Base-by-base conservation (phyloP, 1,140 invertebrate genomes). In the Tribolium castaneum region DNA sequence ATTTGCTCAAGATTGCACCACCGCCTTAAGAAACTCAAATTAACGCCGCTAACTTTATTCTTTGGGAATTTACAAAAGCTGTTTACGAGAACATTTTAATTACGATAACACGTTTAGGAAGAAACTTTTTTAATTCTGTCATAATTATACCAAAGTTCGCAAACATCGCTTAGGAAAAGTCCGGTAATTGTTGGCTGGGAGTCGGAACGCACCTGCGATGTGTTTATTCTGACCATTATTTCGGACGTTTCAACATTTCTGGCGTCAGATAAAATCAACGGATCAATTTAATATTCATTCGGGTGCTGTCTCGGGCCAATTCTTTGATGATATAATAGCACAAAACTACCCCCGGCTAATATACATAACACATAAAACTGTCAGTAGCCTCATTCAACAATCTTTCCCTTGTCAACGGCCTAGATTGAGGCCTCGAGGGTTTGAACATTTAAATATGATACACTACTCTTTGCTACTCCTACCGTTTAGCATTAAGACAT, bases 361-460 rank as follows among this genome's bases (percentile, higher is more conserved):
- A 66, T 66, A 66, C 59, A 66, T 66, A 66, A 66, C 59, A 66
- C 30, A 66, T 66, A 66, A 66, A 66, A 66, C 59, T 66, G 59
- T 66, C 59, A 66, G 59, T 34, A 35, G 14, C 3, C 30, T 30
- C 30, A 39, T 66, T 66, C 59, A 66, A n/a, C n/a, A 35, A 30
- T 66, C 30, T 66, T 22, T 25, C 59, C 59, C 59, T 66, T 66
- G 59, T 66, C 59, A 66, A 35, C 59, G 30, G 14, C 7, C 25
- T 66, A 66, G 59, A 34, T 66, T 35, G 14, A 2, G n/a, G 59
- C 59, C 59, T 66, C 13, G 59, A 35, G 59, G 22, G 9, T 16
- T 66, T n/a, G 34, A 35, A 35, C 59, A 66, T 35, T 66, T 66
- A 35, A 45, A 13, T 66, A 66, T 35, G 30, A 35, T 45, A 45